Evolutionary conservation across 1,140 invertebrate genomes (phyloP), one percentile per base, ranked within the genome.

Genomic region (Brachionus angularis): DNA sequence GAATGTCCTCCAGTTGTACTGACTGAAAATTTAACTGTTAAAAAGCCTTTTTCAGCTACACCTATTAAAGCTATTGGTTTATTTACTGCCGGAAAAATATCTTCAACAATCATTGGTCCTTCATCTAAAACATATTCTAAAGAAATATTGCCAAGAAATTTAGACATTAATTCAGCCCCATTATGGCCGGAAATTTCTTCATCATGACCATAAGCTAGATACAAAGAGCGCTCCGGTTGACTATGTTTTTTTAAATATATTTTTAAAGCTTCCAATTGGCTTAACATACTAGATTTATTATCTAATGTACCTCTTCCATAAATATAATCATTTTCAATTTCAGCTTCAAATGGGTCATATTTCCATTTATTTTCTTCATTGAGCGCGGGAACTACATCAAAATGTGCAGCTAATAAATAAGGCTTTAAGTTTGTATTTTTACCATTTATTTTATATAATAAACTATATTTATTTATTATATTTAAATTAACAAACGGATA

Each of bases 141-240:
- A 27, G 18, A 7, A 8, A 16, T 49, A 25, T 67, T 29, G 18
- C 21, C 31, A 64, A 49, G 33, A 29, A 36, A 61, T n/a, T 49
- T 5, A 47, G 58, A 16, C 55, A 69, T 42, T 36, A n/a, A 39
- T 7, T 27, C 67, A n/a, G 52, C 31, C 3, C 49, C 46, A 36
- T 21, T 5, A 25, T 36, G 16, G 10, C 46, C 42, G 16, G 75
- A 73, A 76, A 85, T 85, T 78, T 86, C 85, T 78, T 86, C 85
- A 78, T 86, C 85, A 76, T 86, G 85, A 4, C 85, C 85, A 79
- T 86, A 85, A n/a, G 81, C 84, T 25, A 86, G 75, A 74, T 83
- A 86, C 75, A 86, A 84, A 39, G 81, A 78, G 73, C 85, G 76
- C 39, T 77, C 70, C 3, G 84, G 84, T 72, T 76, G 74, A 61